Evolutionary conservation across 2,113 vertebrate genomes (phyloP), one percentile per base, ranked within the genome.

Genomic region (Petroica traversi): DNA sequence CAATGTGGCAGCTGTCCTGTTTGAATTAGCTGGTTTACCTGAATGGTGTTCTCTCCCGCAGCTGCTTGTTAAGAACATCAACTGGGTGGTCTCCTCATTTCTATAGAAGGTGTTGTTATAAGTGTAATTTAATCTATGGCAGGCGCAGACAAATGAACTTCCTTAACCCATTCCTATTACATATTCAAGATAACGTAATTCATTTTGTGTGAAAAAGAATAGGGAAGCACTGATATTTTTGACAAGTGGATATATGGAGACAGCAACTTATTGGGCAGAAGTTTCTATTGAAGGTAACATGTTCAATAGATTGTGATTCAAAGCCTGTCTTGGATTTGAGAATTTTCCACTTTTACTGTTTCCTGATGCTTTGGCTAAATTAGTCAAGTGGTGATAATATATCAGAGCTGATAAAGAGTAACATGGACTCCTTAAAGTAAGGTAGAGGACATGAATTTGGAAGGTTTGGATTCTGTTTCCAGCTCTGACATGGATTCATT

Each of bases 281-380:
- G 40, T 61, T 64, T 63, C n/a, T 68, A 0, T 45, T 38, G 19
- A 61, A 46, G 49, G 14, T 54, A 14, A 34, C 1, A 0, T 4
- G 12, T 48, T 88, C 26, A 11, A 3, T 17, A 38, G 49, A 3
- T 34, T 33, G 31, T n/a, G 19, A 64, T 78, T 33, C 48, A 84
- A 89, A 78, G 15, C 12, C 28, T 73, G 5, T 26, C 55, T 3
- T 4, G 34, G 13, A 58, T 63, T 16, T 43, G 51, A 73, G 63
- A 76, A 71, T 84, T 79, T 83, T 62, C 36, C 3, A 2, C 11
- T 55, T 85, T 4, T 34, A 19, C 8, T 48, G 31, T 79, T 89
- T 62, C 18, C 33, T 54, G 14, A 33, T 85, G 33, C 45, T 92
- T 87, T 92, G 69, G 7, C 43, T 78, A 17, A 86, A 36, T 78